Conservation (phyloP, 2,888 invertebrate genomes). For the Clistopyga incitator region DNA sequence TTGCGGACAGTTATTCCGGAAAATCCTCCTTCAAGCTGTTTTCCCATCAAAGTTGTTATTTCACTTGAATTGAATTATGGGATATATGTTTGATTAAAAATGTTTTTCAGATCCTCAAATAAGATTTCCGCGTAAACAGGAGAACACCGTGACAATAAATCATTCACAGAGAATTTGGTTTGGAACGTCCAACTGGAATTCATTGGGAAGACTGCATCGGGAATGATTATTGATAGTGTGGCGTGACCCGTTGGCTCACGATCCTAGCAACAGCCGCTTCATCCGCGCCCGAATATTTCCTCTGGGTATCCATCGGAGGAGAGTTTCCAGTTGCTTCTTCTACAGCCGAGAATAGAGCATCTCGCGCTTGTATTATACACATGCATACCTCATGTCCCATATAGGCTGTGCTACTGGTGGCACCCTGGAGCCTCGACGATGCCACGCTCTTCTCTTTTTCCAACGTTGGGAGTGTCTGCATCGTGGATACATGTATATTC, state of each 20-base stretch:
- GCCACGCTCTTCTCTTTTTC: constrained; percentile 2
- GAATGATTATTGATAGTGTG: neutral
- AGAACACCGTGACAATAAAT: neutral
- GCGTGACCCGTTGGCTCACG: constrained; percentile 2
- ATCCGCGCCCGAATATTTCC: constrained; percentile 8
- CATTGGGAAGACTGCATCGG: neutral
- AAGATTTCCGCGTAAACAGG: neutral
- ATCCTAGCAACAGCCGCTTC: constrained; percentile 8
- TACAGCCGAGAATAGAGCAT: constrained; percentile 53
- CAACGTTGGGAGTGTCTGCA: constrained; percentile 11
- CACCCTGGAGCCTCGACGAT: constrained; percentile 7
- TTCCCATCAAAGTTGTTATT: too few species aligned
- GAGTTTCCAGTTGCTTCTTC: constrained; percentile 44
- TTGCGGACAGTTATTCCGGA: too few species aligned
- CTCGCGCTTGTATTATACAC: constrained; percentile 1
- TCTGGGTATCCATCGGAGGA: constrained; percentile 7
- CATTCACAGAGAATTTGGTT: neutral
- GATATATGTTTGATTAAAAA: neutral
- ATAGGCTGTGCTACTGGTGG: neutral
- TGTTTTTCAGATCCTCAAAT: neutral
- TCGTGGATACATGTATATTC: constrained; percentile 8
- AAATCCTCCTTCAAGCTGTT: too few species aligned
- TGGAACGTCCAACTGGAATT: neutral
- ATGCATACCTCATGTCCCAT: constrained; percentile 2
- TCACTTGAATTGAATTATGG: neutral